A percentile compares a stretch with the other conserved stretches of the same genome.
phyloP scores from a whole-genome alignment of 2,888 invertebrate species.

The Oscheius sp. region DNA sequence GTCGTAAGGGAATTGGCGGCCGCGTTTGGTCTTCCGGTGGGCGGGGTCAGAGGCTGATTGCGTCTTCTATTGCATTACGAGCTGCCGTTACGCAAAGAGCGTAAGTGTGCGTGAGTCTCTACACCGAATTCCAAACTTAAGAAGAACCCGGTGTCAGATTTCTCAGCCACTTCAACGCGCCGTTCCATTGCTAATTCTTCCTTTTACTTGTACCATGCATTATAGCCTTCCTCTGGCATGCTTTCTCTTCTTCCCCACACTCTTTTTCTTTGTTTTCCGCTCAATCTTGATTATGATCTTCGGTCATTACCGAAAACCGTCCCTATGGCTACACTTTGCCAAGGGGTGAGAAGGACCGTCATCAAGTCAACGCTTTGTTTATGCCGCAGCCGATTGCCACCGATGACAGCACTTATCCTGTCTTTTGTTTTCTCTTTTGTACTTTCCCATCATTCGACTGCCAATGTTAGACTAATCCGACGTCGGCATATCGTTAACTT shows the following conservation, averaged over 20 bases:
- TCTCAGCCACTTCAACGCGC: conserved; percentile 17
- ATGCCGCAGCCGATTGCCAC: background rate
- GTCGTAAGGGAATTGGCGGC: conserved; percentile 30
- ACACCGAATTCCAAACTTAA: conserved; percentile 20
- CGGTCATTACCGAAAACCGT: background rate
- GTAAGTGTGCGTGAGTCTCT: conserved; percentile 21
- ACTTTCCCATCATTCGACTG: too few species aligned
- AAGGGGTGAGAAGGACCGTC: background rate
- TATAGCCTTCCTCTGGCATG: background rate
- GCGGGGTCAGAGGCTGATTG: conserved; percentile 31
- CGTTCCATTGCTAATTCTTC: conserved; percentile 21
- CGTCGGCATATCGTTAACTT: too few species aligned
- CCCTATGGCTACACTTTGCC: background rate
- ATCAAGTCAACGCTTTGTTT: background rate
- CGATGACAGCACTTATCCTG: too few species aligned
- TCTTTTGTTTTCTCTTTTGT: too few species aligned
- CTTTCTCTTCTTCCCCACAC: background rate
- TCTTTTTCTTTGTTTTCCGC: background rate
- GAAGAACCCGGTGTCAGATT: conserved; percentile 23
- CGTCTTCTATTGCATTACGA: conserved; percentile 32
- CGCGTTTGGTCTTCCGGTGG: conserved; percentile 31
- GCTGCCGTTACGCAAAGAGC: conserved; percentile 25
- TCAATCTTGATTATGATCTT: background rate
- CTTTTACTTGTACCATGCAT: background rate
- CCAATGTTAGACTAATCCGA: too few species aligned